These are phyloP conservation scores for Hemicrepidius hirtus DNA, from an alignment of 2,888 invertebrate genomes.

Conservation along the genomic window DNA sequence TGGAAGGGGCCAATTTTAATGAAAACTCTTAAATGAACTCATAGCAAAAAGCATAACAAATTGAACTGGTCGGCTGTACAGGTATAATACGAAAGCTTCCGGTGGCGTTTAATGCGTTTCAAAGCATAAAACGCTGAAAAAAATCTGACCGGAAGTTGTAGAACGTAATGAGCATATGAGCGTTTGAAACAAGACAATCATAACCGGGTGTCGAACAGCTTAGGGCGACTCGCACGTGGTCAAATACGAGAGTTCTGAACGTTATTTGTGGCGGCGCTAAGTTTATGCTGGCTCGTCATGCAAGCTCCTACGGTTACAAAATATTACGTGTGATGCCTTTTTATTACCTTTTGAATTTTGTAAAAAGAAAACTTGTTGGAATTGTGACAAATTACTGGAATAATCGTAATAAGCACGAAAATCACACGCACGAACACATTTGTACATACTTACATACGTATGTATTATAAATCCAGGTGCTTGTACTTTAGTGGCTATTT, in stretches of 20 bases:
- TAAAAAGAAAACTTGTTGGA: constrained; percentile 20
- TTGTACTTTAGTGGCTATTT: too few relatives aligned
- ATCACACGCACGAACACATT: constrained; percentile 13
- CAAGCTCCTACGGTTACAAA: constrained; percentile 42
- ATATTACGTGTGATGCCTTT: constrained; percentile 37
- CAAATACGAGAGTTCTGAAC: constrained; percentile 29
- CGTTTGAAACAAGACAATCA: constrained; percentile 58
- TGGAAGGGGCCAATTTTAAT: too few relatives aligned
- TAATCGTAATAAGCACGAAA: constrained; percentile 22
- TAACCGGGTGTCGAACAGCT: constrained; percentile 44
- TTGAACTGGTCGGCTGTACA: constrained; percentile 52
- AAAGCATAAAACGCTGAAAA: constrained; percentile 58
- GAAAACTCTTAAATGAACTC: background rate
- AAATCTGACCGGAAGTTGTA: constrained; percentile 60
- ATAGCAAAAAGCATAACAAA: background rate
- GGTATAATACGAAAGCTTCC: constrained; percentile 57
- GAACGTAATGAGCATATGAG: constrained; percentile 57
- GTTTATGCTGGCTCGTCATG: constrained; percentile 46
- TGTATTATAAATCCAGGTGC: background rate
- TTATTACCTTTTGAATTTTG: constrained; percentile 20
- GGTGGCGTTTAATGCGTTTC: constrained; percentile 59
- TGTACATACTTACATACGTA: background rate
- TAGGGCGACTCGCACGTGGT: constrained; percentile 49
- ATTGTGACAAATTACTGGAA: constrained; percentile 30
- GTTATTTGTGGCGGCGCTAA: constrained; percentile 48